These are phyloP conservation scores for Megalurothrips usitatus DNA, from an alignment of 2,888 invertebrate genomes.

Conservation along the genomic window DNA sequence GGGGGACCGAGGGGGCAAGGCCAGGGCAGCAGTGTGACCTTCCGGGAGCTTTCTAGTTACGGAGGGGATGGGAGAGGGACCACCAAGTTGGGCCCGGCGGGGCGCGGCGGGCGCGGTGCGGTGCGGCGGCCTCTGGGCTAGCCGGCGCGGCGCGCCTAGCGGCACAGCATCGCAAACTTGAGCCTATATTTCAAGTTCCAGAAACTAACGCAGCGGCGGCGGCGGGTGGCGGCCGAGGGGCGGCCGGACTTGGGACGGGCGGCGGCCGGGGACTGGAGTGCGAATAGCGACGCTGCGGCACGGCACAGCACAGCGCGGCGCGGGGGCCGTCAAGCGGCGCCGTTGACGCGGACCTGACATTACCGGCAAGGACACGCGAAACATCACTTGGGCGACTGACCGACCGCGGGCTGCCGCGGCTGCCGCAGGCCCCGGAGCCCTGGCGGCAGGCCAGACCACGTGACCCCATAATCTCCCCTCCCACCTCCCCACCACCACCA, in stretches of 20 bases:
- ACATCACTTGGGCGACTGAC: too few relatives aligned
- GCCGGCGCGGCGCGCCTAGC: background rate
- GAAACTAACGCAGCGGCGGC: background rate
- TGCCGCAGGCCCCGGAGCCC: too few relatives aligned
- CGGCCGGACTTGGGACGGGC: background rate
- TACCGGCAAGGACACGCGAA: too few relatives aligned
- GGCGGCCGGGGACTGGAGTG: background rate
- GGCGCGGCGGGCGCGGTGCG: background rate
- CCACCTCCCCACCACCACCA: too few relatives aligned
- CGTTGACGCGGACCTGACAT: too few relatives aligned
- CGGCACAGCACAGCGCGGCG: background rate
- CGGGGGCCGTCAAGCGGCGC: too few relatives aligned
- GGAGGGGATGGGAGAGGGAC: background rate
- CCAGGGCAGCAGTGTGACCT: background rate
- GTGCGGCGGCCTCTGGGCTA: background rate
- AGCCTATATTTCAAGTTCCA: conserved; percentile 17
- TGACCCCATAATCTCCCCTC: too few relatives aligned
- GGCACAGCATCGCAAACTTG: background rate
- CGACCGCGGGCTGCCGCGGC: too few relatives aligned
- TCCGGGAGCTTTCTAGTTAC: conserved; percentile 19
- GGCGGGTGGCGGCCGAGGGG: background rate
- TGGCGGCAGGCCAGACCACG: too few relatives aligned
- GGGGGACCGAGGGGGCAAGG: background rate
- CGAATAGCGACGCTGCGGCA: background rate
- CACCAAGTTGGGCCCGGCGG: background rate